Percentiles rank a stretch among this genome's conserved stretches.
These are phyloP conservation scores for Ypsolopha scabrella DNA, from an alignment of 2,888 invertebrate genomes.

Conservation along the genomic window DNA sequence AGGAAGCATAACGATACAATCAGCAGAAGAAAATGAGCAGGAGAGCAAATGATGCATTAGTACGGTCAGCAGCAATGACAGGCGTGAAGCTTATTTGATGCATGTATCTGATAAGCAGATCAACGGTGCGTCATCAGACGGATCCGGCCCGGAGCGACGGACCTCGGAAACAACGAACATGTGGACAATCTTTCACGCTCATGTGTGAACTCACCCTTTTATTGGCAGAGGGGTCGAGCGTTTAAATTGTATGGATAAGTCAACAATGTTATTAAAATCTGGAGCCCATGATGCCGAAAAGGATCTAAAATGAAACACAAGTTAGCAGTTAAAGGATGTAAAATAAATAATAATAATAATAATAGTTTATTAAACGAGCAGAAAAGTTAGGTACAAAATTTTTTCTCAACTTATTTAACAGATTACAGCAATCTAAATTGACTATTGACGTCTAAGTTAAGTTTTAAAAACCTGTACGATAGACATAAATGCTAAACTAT, in stretches of 20 bases:
- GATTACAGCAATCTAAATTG: too few relatives aligned
- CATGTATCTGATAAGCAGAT: slow-evolving; percentile 47
- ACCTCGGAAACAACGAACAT: slow-evolving; percentile 45
- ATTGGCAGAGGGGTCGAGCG: slow-evolving; percentile 40
- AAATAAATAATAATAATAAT: too few relatives aligned
- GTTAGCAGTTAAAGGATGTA: too few relatives aligned
- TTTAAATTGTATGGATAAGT: slow-evolving; percentile 28
- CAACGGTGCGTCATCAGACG: slow-evolving; percentile 9
- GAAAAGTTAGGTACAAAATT: too few relatives aligned
- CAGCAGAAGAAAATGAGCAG: slow-evolving; percentile 4
- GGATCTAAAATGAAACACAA: neutral
- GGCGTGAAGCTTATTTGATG: slow-evolving; percentile 44
- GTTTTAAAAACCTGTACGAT: too few relatives aligned
- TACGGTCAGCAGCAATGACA: slow-evolving; percentile 49
- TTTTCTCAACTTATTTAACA: too few relatives aligned
- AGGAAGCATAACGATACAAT: slow-evolving; percentile 8
- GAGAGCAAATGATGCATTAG: slow-evolving; percentile 45
- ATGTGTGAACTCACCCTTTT: slow-evolving; percentile 66
- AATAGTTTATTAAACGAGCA: too few relatives aligned
- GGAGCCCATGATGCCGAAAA: neutral
- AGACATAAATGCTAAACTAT: too few relatives aligned
- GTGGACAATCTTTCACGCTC: slow-evolving; percentile 71
- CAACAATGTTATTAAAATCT: neutral
- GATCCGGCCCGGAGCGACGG: neutral
- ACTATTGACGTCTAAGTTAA: too few relatives aligned